Evolutionary conservation across 2,888 invertebrate genomes (phyloP).

Genomic region (Therioaphis trifolii): DNA sequence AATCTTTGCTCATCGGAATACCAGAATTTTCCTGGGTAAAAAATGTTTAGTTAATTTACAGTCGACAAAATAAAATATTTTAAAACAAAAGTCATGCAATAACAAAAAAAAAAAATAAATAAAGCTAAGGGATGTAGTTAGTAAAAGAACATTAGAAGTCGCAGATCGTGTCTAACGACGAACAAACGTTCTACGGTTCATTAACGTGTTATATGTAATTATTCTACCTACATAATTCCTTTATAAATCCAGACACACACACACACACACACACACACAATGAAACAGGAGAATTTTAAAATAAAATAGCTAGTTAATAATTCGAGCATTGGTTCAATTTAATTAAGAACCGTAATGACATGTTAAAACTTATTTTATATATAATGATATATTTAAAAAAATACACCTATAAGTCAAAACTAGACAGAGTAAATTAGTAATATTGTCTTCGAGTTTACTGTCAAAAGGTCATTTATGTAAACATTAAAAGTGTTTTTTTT

Average conservation of each 20-base stretch:
- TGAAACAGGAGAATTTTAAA: constrained; percentile 13
- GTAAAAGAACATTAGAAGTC: constrained; percentile 18
- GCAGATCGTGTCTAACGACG: constrained; percentile 7
- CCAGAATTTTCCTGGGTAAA: neutral
- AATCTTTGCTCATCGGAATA: constrained; percentile 9
- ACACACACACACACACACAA: neutral
- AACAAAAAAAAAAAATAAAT: constrained; percentile 5
- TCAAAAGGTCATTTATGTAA: too few species aligned
- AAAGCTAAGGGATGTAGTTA: neutral
- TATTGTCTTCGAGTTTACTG: too few species aligned
- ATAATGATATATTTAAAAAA: too few species aligned
- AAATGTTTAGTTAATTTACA: neutral
- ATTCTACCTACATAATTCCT: constrained; percentile 23
- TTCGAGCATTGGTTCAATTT: constrained; percentile 19
- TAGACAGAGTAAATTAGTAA: too few species aligned
- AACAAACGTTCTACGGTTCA: constrained; percentile 29
- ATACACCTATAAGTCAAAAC: too few species aligned
- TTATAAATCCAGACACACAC: neutral
- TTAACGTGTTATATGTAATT: constrained; percentile 40
- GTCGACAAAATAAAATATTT: constrained; percentile 12
- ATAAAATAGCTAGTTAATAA: constrained; percentile 30
- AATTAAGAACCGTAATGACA: constrained; percentile 44
- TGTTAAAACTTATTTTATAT: constrained; percentile 40
- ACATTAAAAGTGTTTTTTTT: too few species aligned
- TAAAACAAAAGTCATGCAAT: neutral